Conservation (phyloP, 2,113 vertebrate genomes). For the Holacanthus passer region DNA sequence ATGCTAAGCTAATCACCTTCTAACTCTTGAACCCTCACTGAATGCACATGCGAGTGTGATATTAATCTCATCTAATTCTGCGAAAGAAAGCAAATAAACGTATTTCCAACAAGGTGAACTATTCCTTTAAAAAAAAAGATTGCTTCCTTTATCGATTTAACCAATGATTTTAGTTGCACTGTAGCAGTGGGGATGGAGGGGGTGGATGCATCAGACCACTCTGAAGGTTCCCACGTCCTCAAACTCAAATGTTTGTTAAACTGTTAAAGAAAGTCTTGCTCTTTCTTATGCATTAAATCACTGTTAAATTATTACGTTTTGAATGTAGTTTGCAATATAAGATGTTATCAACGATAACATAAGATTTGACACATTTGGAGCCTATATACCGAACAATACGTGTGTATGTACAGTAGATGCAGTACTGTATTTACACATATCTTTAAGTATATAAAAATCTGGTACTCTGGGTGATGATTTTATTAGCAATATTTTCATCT, state of each 20-base stretch:
- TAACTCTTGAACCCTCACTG: background rate
- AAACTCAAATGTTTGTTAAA: background rate
- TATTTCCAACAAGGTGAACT: conserved; percentile 4
- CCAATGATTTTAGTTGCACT: conserved; percentile 67
- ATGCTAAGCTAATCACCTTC: background rate
- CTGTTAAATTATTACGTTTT: conserved; percentile 42
- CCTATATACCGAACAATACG: background rate
- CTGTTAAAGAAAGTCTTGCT: background rate
- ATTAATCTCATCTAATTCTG: background rate
- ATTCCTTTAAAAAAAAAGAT: conserved; percentile 3
- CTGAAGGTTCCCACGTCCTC: background rate
- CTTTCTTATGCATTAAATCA: conserved; percentile 32
- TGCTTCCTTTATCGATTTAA: conserved; percentile 30
- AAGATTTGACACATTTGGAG: background rate
- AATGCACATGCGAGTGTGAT: background rate
- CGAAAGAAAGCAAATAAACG: background rate
- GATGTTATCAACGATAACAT: conserved; percentile 18
- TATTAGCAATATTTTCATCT: conserved; percentile 49
- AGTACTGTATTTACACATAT: conserved; percentile 24
- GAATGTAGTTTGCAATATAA: conserved; percentile 59
- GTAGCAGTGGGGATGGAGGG: conserved; percentile 19
- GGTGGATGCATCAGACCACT: background rate
- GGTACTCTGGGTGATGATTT: conserved; percentile 10
- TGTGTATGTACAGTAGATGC: conserved; percentile 3
- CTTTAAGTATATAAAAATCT: background rate